These are phyloP conservation scores for Apogon hyalosoma DNA, from an alignment of 2,797 vertebrate genomes.

Conservation along the genomic window DNA sequence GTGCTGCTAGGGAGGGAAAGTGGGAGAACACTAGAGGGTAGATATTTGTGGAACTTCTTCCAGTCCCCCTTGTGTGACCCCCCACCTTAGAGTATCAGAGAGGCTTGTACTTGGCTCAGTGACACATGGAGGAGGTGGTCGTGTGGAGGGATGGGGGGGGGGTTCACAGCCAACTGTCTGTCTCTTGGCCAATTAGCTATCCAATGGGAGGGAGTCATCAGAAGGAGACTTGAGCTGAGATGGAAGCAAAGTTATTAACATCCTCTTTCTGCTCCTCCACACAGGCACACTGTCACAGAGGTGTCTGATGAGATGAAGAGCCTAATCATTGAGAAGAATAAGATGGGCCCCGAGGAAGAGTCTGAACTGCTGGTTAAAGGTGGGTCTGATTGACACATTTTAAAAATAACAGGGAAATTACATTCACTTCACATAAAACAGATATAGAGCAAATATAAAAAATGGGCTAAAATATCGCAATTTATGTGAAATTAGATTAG, in stretches of 20 bases:
- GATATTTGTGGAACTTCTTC: conserved; percentile 77
- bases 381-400: conserved; percentile 66
- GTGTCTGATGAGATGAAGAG: conserved; percentile 91
- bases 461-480: no score
- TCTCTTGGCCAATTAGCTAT: conserved; percentile 66
- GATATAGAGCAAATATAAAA: no score
- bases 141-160: conserved; percentile 1
- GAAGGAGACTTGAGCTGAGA: conserved; percentile 51
- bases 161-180: conserved; percentile 47
- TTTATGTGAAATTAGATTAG: background rate
- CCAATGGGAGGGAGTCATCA: conserved; percentile 61
- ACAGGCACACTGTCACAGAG: conserved; percentile 84
- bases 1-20: conserved; percentile 64
- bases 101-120: conserved; percentile 62
- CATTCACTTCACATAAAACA: no score
- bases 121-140: conserved; percentile 21
- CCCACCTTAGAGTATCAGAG: conserved; percentile 49
- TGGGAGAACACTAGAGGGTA: conserved; percentile 53
- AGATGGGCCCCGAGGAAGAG: conserved; percentile 87
- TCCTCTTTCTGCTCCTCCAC: conserved; percentile 62
- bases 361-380: conserved; percentile 91
- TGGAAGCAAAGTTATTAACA: conserved; percentile 70
- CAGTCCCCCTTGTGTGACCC: conserved; percentile 54
- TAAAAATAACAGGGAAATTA: no score
- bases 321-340: conserved; percentile 90